phyloP scores from a whole-genome alignment of 2,888 invertebrate genomes.

The Toxonevra muliebris region DNA sequence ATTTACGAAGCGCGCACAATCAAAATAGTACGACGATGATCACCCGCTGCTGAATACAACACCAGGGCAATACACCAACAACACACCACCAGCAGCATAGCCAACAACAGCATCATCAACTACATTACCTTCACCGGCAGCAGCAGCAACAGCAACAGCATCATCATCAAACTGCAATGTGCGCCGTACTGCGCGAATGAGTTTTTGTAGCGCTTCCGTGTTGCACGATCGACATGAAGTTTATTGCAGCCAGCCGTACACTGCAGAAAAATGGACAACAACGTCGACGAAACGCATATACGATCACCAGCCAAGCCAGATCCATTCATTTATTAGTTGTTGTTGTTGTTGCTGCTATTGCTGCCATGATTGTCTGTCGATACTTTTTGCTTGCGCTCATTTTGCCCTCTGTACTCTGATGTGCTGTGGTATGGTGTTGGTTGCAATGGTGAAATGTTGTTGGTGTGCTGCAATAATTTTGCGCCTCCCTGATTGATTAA shows the following conservation, averaged over 20 bases:
- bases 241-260: not conserved
- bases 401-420: slow-evolving; percentile 40
- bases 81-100: not conserved
- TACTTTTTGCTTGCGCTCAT: slow-evolving; percentile 10
- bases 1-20: slow-evolving; percentile 11
- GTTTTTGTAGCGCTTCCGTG: slow-evolving; percentile 32
- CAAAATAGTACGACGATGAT: slow-evolving; percentile 7
- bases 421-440: not conserved
- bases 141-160: no score
- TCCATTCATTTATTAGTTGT: not conserved
- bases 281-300: not conserved
- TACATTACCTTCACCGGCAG: no score
- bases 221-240: slow-evolving; percentile 30
- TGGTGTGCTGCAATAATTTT: not conserved
- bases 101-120: no score
- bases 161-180: not conserved
- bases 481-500: slow-evolving; percentile 55
- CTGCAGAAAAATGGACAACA: not conserved
- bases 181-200: no score
- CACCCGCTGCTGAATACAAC: slow-evolving; percentile 22
- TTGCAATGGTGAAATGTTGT: slow-evolving; percentile 14
- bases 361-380: slow-evolving; percentile 1
- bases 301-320: not conserved
- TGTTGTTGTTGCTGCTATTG: slow-evolving; percentile 2
- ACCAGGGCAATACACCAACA: slow-evolving; percentile 4